Conservation (phyloP, 2,113 vertebrate genomes). For the Trogon melanurus region DNA sequence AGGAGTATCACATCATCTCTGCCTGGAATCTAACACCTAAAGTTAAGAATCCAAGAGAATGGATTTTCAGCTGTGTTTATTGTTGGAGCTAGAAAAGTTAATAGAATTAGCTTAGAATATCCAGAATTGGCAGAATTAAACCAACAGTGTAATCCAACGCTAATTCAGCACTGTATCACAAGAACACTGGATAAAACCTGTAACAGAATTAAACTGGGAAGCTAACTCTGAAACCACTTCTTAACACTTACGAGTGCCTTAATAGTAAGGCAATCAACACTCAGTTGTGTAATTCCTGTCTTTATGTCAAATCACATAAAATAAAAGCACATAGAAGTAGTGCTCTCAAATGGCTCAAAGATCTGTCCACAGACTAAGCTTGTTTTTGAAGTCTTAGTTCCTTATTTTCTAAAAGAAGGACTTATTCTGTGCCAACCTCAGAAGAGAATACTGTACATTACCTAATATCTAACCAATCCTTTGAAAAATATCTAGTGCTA, state of each 20-base stretch:
- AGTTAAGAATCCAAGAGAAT: not conserved
- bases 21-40: not conserved
- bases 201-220: not conserved
- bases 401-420: constrained; percentile 20
- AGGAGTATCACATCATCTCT: not conserved
- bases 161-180: not conserved
- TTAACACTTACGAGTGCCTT: not conserved
- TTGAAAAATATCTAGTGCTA: not conserved
- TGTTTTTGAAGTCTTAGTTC: not conserved
- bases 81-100: not conserved
- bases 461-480: not conserved
- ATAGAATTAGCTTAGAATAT: not conserved
- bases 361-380: not conserved
- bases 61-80: not conserved
- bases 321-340: not conserved
- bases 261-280: not conserved
- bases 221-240: not conserved
- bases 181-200: not conserved
- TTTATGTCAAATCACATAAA: not conserved
- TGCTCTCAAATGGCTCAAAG: not conserved
- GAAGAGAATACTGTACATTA: not conserved
- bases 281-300: not conserved
- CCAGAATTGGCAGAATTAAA: not conserved
- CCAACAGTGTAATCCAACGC: not conserved
- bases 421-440: not conserved